Evolutionary conservation across 2,888 invertebrate species (phyloP).

Genomic region (Xylota sylvarum): DNA sequence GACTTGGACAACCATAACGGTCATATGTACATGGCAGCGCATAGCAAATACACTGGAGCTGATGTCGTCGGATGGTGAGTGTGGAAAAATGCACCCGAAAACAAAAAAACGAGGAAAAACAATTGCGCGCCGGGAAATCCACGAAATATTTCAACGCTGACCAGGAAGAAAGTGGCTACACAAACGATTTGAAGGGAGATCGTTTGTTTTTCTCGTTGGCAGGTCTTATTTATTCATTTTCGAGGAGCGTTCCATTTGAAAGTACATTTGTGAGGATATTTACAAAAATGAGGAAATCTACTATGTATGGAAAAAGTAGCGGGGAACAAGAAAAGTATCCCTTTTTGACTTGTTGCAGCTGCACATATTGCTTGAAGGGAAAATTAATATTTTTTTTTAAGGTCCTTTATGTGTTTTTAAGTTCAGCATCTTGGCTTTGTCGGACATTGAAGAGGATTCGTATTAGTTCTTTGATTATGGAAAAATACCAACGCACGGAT

Average conservation of each 20-base stretch:
- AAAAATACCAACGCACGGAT: too few relatives aligned
- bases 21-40: conserved; percentile 50
- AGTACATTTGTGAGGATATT: background rate
- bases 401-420: too few relatives aligned
- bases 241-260: background rate
- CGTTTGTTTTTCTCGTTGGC: conserved; percentile 43
- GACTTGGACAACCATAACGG: conserved; percentile 65
- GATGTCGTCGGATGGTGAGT: conserved; percentile 20
- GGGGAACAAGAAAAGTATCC: background rate
- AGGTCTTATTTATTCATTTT: conserved; percentile 35
- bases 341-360: background rate
- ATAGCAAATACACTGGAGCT: conserved; percentile 1
- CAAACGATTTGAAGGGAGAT: conserved; percentile 48
- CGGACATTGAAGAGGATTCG: too few relatives aligned
- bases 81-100: conserved; percentile 23
- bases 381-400: too few relatives aligned
- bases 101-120: background rate
- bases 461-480: too few relatives aligned
- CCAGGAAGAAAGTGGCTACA: conserved; percentile 64
- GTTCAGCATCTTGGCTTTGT: too few relatives aligned
- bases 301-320: background rate
- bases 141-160: conserved; percentile 54
- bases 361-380: too few relatives aligned
- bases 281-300: background rate
- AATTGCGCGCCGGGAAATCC: conserved; percentile 41